These are phyloP conservation scores for Drosophila diplacantha DNA, from an alignment of 2,888 invertebrate species.

Conservation along the genomic window DNA sequence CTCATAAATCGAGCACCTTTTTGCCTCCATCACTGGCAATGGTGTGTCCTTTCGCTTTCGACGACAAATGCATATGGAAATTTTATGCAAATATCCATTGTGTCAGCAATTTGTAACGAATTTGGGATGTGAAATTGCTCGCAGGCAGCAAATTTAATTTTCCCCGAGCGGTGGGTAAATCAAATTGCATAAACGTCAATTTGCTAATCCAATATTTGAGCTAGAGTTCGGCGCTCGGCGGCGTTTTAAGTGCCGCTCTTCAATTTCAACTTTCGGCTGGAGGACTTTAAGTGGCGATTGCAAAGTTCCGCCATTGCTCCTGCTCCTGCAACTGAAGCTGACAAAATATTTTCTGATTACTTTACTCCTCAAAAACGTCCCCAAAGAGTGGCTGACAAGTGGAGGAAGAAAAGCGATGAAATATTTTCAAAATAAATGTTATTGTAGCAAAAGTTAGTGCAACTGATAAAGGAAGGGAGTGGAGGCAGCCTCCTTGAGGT, in stretches of 20 bases:
- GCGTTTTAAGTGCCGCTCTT: conserved; percentile 26
- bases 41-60: conserved; percentile 39
- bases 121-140: conserved; percentile 62
- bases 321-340: conserved; percentile 53
- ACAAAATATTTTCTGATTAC: conserved; percentile 69
- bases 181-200: conserved; percentile 73
- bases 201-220: conserved; percentile 48
- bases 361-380: conserved; percentile 52
- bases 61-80: conserved; percentile 69
- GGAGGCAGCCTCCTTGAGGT: conserved; percentile 19
- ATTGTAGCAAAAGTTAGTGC: conserved; percentile 66
- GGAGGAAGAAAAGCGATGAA: conserved; percentile 14
- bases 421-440: conserved; percentile 71
- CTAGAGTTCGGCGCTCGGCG: conserved; percentile 18
- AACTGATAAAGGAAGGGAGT: conserved; percentile 50
- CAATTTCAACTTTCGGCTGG: conserved; percentile 48
- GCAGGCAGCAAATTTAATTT: conserved; percentile 66
- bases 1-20: conserved; percentile 32
- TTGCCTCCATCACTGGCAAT: conserved; percentile 13
- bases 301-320: conserved; percentile 30
- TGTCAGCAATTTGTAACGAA: conserved; percentile 67
- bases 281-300: conserved; percentile 43
- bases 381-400: conserved; percentile 5
- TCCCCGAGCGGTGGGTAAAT: conserved; percentile 55
- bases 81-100: conserved; percentile 66